These are phyloP conservation scores for Odontophorus gujanensis DNA, from an alignment of 2,113 vertebrate genomes.

Conservation along the genomic window DNA sequence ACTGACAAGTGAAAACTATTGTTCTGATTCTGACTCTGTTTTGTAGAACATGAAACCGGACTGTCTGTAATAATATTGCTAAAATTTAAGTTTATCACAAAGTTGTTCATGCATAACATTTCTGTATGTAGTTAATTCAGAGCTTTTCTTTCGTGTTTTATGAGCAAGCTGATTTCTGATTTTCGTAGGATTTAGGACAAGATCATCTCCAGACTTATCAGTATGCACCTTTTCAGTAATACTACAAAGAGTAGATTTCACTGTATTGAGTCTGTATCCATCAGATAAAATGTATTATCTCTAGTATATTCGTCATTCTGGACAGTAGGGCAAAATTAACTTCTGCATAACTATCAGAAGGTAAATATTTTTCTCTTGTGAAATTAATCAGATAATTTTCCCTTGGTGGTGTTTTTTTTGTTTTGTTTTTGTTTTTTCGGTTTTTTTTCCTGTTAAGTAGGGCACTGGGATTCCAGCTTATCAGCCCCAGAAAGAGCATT, in stretches of 20 bases:
- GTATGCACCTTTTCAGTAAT: background rate
- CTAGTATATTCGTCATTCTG: conserved; percentile 30
- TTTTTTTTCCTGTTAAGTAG: background rate
- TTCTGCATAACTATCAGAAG: background rate
- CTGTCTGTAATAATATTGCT: background rate
- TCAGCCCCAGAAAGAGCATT: background rate
- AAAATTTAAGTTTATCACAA: background rate
- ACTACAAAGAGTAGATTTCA: background rate
- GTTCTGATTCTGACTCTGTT: background rate
- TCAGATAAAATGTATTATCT: conserved; percentile 24
- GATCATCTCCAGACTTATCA: background rate
- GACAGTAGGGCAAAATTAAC: background rate
- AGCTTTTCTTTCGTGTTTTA: background rate
- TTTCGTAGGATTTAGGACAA: background rate
- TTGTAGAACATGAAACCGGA: background rate
- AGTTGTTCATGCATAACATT: background rate
- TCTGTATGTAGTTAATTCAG: background rate
- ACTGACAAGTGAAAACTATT: background rate
- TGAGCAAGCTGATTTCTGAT: background rate
- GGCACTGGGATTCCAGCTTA: too few relatives aligned
- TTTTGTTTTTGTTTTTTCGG: background rate
- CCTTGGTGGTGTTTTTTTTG: background rate
- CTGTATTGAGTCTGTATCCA: background rate
- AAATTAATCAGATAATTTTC: conserved; percentile 39
- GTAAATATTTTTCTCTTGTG: conserved; percentile 33